Percentiles rank a stretch among this genome's conserved stretches.
These are phyloP conservation scores for Epinotia demarniana DNA, from an alignment of 2,888 invertebrate genomes.

Conservation along the genomic window DNA sequence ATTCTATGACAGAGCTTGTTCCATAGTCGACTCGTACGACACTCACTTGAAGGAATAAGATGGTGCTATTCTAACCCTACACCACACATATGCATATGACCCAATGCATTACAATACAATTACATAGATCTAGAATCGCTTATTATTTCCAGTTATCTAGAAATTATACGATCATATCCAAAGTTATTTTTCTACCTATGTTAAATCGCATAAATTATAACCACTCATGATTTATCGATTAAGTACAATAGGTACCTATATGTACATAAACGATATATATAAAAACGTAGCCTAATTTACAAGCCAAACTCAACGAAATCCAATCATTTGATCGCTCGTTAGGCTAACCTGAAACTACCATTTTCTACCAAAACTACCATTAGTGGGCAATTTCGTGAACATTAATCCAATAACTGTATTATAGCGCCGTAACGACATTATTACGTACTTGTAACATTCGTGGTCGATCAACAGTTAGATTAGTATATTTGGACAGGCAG, in stretches of 20 bases:
- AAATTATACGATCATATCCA: no score
- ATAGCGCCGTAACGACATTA: slow-evolving; percentile 43
- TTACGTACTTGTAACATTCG: slow-evolving; percentile 39
- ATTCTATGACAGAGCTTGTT: no score
- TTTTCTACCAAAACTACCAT: slow-evolving; percentile 62
- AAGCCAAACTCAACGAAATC: slow-evolving; percentile 45
- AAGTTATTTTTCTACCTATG: neutral
- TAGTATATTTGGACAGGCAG: slow-evolving; percentile 34
- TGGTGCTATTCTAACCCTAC: no score
- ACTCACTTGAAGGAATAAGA: no score
- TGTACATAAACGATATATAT: slow-evolving; percentile 13
- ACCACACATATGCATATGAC: no score
- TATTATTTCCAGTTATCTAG: no score
- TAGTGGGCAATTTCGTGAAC: slow-evolving; percentile 72
- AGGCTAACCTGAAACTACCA: slow-evolving; percentile 39
- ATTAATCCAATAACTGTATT: slow-evolving; percentile 70
- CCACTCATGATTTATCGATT: neutral
- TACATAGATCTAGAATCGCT: no score
- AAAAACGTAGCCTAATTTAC: slow-evolving; percentile 25
- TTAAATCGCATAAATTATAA: neutral
- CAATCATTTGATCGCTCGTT: slow-evolving; percentile 51
- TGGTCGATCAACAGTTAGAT: slow-evolving; percentile 39
- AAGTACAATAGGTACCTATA: neutral
- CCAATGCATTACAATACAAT: no score
- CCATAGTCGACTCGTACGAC: no score